phyloP scores from a whole-genome alignment of 1,140 invertebrate species.

The Eumeta japonica region DNA sequence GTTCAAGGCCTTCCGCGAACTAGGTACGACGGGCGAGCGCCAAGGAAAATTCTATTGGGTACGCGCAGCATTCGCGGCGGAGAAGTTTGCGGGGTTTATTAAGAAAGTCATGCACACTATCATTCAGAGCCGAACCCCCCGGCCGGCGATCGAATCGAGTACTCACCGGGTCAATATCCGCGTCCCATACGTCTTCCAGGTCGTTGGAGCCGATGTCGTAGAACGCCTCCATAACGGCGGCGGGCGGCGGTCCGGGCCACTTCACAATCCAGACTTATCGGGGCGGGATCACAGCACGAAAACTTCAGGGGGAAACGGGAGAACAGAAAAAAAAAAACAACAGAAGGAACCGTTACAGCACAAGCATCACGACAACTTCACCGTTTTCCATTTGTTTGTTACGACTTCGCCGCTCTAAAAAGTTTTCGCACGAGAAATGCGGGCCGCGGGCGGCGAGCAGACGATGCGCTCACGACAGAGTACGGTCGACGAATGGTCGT shows the following conservation, averaged over 20 bases:
- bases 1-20: too few species aligned
- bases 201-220: constrained; percentile 70
- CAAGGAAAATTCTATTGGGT: too few species aligned
- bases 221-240: constrained; percentile 64
- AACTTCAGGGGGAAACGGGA: constrained; percentile 1
- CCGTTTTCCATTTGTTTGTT: constrained; percentile 44
- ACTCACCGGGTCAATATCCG: constrained; percentile 75
- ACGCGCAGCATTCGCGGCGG: too few species aligned
- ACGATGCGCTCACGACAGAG: constrained; percentile 24
- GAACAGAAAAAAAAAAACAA: neutral
- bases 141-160: too few species aligned
- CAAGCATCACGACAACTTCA: constrained; percentile 41
- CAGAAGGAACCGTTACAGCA: constrained; percentile 18
- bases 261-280: too few species aligned
- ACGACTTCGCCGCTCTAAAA: constrained; percentile 28
- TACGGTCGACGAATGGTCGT: constrained; percentile 35
- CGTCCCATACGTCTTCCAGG: constrained; percentile 74
- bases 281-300: too few species aligned
- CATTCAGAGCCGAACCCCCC: too few species aligned
- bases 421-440: constrained; percentile 47
- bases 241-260: constrained; percentile 43
- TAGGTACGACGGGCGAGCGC: too few species aligned
- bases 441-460: constrained; percentile 9
- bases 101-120: too few species aligned
- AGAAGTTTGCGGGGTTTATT: too few species aligned